Percentiles rank a stretch among this genome's conserved stretches.
Conservation (phyloP, 2,797 vertebrate species). For the Chelmon rostratus region DNA sequence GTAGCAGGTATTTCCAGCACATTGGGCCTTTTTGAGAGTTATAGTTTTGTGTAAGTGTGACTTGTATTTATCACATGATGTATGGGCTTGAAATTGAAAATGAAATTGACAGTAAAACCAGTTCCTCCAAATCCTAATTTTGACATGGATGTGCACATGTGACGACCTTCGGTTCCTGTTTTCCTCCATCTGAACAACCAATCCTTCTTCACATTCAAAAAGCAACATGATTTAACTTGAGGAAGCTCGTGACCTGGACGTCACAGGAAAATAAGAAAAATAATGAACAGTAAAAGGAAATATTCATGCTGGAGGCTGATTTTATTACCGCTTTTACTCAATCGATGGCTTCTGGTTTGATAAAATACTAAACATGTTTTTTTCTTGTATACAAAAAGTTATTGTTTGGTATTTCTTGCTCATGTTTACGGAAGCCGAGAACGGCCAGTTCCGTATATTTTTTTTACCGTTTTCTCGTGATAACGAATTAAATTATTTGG, state of each 20-base stretch:
- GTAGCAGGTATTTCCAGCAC: slow-evolving; percentile 1
- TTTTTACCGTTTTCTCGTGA: too few relatives aligned
- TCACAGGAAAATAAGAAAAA: neutral
- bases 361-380: neutral
- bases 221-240: neutral
- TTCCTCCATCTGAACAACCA: neutral
- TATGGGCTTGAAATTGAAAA: neutral
- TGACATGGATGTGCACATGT: neutral
- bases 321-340: neutral
- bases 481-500: too few relatives aligned
- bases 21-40: neutral
- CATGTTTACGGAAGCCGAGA: too few relatives aligned
- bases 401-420: too few relatives aligned
- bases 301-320: neutral
- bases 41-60: neutral
- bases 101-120: too few relatives aligned
- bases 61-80: neutral
- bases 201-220: neutral
- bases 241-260: neutral
- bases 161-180: neutral
- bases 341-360: neutral
- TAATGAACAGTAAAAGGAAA: neutral
- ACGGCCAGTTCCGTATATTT: too few relatives aligned
- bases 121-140: neutral
- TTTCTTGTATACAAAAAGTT: neutral